Base-by-base conservation (phyloP, 2,797 vertebrate genomes). In the Bradypus variegatus region DNA sequence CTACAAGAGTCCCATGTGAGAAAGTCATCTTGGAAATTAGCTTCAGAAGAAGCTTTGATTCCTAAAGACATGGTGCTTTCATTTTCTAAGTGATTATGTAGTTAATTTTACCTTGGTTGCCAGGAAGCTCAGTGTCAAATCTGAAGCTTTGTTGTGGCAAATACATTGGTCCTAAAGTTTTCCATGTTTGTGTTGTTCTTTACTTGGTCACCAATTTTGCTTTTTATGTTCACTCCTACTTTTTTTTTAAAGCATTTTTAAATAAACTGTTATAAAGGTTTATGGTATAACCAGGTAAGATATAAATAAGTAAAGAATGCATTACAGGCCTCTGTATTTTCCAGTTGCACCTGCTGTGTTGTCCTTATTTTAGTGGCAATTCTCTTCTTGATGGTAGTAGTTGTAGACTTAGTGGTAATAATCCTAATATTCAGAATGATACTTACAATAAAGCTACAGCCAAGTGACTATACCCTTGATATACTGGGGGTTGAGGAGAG, bases 201-300 rank as follows among this genome's bases (percentile, higher is more conserved):
- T 77, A 15, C 72, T 69, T 78, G 6, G 38, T 48, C 19, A 1
- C 3, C 62, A 8, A 53, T 88, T 91, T 65, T 53, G 33, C n/a
- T 55, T 75, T 62, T 55, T 89, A 75, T 58, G n/a, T 58, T 92
- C 67, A 58, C 21, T 45, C 27, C n/a, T 67, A 45, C 27, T 67
- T 18, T 87, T 45, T 45, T 45, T 45, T 45, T 91, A 82, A 94
- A 86, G 10, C 29, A 69, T 64, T 67, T 81, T 90, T 81, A 91
- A 45, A 89, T 86, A 89, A 94, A 92, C 48, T 67, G 21, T 36
- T 41, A 79, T 13, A 73, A 91, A 92, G 36, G 84, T 81, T 91
- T 73, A 91, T 38, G 69, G 79, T 58, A 21, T 58, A 67, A 67
- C 50, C 14, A 23, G 31, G 64, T 70, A 84, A 81, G 18, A 55